Evolutionary conservation across 2,888 invertebrate genomes (phyloP).

Genomic region (Nyleta sp.): DNA sequence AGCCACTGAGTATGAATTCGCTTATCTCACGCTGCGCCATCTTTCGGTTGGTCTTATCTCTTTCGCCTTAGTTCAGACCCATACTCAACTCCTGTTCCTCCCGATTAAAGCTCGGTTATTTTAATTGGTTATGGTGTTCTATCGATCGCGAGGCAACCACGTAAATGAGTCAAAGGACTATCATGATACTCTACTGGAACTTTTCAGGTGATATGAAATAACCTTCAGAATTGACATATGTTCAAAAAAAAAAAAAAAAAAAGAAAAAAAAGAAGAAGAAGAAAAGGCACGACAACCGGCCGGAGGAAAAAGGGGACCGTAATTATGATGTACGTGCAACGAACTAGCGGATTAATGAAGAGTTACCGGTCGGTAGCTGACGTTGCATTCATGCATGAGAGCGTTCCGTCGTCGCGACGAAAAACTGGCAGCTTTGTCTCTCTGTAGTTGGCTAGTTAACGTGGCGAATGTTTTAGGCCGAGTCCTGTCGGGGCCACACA

Average conservation of each 20-base stretch:
- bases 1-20: slow-evolving; percentile 1
- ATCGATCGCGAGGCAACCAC: slow-evolving; percentile 6
- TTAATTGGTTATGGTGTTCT: neutral
- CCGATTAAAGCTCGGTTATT: slow-evolving; percentile 24
- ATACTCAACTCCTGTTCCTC: slow-evolving; percentile 12
- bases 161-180: too few species aligned
- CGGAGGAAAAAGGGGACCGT: too few species aligned
- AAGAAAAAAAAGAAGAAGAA: too few species aligned
- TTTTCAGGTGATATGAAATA: too few species aligned
- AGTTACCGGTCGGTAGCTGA: too few species aligned
- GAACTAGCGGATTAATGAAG: too few species aligned
- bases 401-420: slow-evolving; percentile 64
- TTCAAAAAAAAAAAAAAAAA: too few species aligned
- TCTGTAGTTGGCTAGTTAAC: slow-evolving; percentile 65
- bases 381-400: slow-evolving; percentile 79
- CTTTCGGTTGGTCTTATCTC: slow-evolving; percentile 30
- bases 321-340: too few species aligned
- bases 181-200: too few species aligned
- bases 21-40: slow-evolving; percentile 12
- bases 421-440: slow-evolving; percentile 72
- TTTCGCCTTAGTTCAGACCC: slow-evolving; percentile 14
- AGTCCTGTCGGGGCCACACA: slow-evolving; percentile 75
- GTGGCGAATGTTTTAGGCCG: slow-evolving; percentile 69
- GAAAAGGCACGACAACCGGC: too few species aligned
- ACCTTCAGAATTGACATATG: too few species aligned